phyloP scores from a whole-genome alignment of 2,113 vertebrate species.

The Struthidea cinerea region DNA sequence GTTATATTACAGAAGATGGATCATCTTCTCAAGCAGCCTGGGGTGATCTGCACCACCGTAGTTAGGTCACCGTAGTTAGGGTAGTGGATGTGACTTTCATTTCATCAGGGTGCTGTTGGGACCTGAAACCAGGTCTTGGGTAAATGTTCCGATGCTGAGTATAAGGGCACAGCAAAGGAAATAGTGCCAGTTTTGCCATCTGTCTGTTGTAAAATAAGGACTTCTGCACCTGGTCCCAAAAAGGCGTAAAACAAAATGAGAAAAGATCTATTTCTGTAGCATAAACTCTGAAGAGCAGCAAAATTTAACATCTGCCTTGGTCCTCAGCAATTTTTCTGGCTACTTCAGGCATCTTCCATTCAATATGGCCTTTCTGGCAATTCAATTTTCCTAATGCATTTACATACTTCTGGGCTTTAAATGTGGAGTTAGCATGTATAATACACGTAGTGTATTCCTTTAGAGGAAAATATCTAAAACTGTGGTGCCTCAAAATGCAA shows the following conservation, averaged over 20 bases:
- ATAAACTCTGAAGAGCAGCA: not conserved
- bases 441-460: not conserved
- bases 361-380: not conserved
- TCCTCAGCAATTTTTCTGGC: not conserved
- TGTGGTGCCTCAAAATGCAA: not conserved
- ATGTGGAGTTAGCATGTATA: not conserved
- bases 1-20: not conserved
- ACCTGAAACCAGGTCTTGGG: not conserved
- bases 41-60: not conserved
- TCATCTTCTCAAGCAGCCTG: not conserved
- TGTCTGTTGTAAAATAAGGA: not conserved
- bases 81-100: not conserved
- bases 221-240: not conserved
- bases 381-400: not conserved
- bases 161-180: not conserved
- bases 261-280: not conserved
- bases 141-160: not conserved
- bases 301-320: not conserved
- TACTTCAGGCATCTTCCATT: not conserved
- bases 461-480: not conserved
- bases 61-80: not conserved
- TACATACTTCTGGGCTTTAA: not conserved
- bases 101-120: not conserved
- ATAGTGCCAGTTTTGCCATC: slow-evolving; percentile 9
- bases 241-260: not conserved